Percentiles rank a stretch among this genome's conserved stretches.
These are phyloP conservation scores for Podarcis raffonei DNA, from an alignment of 2,113 vertebrate genomes.

Conservation along the genomic window DNA sequence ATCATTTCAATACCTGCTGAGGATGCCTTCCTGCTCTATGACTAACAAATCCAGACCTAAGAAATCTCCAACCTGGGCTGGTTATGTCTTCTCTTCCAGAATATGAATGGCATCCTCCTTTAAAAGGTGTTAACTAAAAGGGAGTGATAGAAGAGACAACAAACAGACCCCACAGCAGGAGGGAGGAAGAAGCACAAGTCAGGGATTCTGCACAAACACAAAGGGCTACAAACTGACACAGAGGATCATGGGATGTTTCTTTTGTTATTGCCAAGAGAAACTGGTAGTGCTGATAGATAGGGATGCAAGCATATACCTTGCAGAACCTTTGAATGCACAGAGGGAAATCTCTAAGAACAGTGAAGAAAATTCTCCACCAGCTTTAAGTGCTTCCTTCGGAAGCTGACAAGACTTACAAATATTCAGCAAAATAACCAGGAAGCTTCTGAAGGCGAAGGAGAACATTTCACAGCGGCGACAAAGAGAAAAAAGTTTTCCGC, in stretches of 20 bases:
- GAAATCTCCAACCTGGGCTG: background rate
- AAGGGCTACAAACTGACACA: conserved; percentile 14
- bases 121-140: background rate
- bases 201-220: conserved; percentile 38
- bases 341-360: conserved; percentile 57
- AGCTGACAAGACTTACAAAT: conserved; percentile 43
- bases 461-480: conserved; percentile 18
- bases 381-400: conserved; percentile 45
- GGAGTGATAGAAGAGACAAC: background rate
- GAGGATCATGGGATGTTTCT: conserved; percentile 27
- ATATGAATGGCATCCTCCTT: background rate
- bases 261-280: conserved; percentile 52
- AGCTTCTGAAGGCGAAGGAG: conserved; percentile 62
- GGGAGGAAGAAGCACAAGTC: conserved; percentile 41
- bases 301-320: conserved; percentile 43
- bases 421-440: conserved; percentile 38
- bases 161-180: background rate
- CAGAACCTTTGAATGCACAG: conserved; percentile 60
- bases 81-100: background rate
- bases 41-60: fast-evolving
- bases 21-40: background rate
- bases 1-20: background rate
- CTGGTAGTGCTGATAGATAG: conserved; percentile 51
- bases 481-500: conserved; percentile 39
- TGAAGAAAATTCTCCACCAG: conserved; percentile 53